Base-by-base conservation (phyloP, 2,797 vertebrate genomes). In the Crocodylus rhombifer region DNA sequence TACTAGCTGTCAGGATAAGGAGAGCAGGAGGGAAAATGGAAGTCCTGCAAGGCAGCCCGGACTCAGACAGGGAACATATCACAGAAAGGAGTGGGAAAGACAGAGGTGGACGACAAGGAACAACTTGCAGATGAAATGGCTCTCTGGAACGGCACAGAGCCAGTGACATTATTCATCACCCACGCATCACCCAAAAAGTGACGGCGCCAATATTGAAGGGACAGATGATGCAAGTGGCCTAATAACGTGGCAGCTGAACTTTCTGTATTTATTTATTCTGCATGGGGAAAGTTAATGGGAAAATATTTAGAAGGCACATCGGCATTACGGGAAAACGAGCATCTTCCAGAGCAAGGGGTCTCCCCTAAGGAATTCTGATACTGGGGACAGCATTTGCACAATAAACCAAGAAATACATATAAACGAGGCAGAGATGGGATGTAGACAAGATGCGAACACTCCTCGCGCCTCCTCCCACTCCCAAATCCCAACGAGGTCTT, bases 91-190 rank as follows among this genome's bases (percentile, higher is more conserved):
- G 89, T 56, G 86, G 57, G 79, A 74, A 94, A 89, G 67, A 85
- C 63, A 86, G 15, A 62, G 81, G 18, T 42, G 67, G 61, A 67
- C 82, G 77, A n/a, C 94, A 85, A 91, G 91, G 93, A 95, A 92
- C 86, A 51, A 93, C 82, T 84, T 87, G 89, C 83, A 94, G 93
- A 94, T 80, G 94, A 74, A 92, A 26, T 61, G 76, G 36, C 42
- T 94, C 87, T 77, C 33, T 89, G 63, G 84, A 85, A 77, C n/a
- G 75, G 67, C 80, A 28, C 0, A 30, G 74, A 92, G 62, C 1
- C 79, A 21, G 80, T 42, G 83, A 67, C 77, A 76, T 91, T 93
- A 95, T 93, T 91, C 69, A 74, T 76, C 84, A 79, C 18, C 81
- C 85, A 67, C 82, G 77, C 77, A 79, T 89, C 95, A 90, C 71